phyloP scores from a whole-genome alignment of 2,113 vertebrate genomes.

The Chlamydotis undulata region DNA sequence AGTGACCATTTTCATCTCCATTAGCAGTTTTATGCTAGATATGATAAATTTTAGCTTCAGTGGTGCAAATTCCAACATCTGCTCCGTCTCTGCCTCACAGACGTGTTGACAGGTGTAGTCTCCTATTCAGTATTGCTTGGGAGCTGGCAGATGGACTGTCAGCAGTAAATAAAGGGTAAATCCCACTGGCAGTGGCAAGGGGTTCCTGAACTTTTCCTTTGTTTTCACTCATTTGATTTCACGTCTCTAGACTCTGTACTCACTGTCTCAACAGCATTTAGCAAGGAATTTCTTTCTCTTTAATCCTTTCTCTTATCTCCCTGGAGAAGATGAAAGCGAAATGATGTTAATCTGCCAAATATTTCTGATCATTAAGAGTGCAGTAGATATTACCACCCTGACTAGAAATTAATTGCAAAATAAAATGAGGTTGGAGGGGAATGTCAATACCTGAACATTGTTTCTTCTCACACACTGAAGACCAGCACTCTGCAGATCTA shows the following conservation, averaged over 20 bases:
- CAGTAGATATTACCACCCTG: slow-evolving; percentile 60
- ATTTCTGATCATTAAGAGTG: slow-evolving; percentile 73
- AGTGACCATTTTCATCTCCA: slow-evolving; percentile 39
- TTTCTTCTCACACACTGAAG: background rate
- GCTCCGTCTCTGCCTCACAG: slow-evolving; percentile 74
- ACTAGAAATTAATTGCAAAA: slow-evolving; percentile 69
- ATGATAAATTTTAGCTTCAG: slow-evolving; percentile 64
- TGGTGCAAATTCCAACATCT: slow-evolving; percentile 79
- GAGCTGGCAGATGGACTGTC: slow-evolving; percentile 70
- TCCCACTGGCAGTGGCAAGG: background rate
- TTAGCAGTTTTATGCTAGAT: slow-evolving; percentile 53
- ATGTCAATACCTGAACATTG: background rate
- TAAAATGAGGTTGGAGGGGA: slow-evolving; percentile 40
- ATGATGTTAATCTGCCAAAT: slow-evolving; percentile 76
- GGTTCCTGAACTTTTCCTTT: slow-evolving; percentile 42
- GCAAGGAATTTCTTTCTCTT: slow-evolving; percentile 38
- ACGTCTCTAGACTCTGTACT: background rate
- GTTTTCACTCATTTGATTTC: slow-evolving; percentile 56
- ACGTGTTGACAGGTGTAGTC: slow-evolving; percentile 78
- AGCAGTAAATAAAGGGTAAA: slow-evolving; percentile 66
- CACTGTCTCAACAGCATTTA: background rate
- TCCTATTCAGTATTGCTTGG: slow-evolving; percentile 28
- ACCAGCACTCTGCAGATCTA: background rate
- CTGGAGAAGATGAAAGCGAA: slow-evolving; percentile 65
- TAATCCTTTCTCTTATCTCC: slow-evolving; percentile 32